Conservation (phyloP, 1,140 invertebrate species). For the Ptiloglossa arizonensis region DNA sequence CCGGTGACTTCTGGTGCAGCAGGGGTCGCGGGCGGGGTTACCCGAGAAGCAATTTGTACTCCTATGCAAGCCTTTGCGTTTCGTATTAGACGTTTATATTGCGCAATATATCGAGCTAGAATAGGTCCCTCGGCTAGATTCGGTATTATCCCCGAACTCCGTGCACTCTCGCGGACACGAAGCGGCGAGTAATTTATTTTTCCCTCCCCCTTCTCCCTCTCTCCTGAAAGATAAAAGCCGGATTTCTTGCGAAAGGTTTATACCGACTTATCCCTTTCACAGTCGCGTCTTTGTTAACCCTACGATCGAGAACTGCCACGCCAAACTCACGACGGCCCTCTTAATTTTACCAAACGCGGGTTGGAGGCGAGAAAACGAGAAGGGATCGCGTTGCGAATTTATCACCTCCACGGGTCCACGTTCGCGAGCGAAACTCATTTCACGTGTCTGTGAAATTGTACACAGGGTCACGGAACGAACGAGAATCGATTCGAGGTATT, state of each 20-base stretch:
- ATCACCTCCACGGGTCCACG: no score
- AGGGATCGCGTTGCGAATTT: no score
- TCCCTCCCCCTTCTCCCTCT: background rate
- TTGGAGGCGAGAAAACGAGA: no score
- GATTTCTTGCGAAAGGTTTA: background rate
- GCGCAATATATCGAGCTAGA: constrained; percentile 49
- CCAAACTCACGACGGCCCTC: no score
- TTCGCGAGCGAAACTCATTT: no score
- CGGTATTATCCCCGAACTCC: constrained; percentile 24
- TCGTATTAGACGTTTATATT: constrained; percentile 56
- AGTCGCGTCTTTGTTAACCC: no score
- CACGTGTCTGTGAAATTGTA: no score
- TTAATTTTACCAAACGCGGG: no score
- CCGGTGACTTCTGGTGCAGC: constrained; percentile 31
- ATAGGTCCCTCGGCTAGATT: constrained; percentile 28
- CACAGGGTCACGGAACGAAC: no score
- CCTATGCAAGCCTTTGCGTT: constrained; percentile 53
- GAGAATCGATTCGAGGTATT: no score
- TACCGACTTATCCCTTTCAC: background rate
- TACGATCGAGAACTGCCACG: no score
- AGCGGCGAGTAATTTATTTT: background rate
- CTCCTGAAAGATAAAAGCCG: background rate
- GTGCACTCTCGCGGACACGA: constrained; percentile 2
- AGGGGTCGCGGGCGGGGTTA: constrained; percentile 31
- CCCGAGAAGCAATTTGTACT: constrained; percentile 62